Evolutionary conservation across 2,113 vertebrate genomes (phyloP).

Genomic region (Oreocharis arfaki): DNA sequence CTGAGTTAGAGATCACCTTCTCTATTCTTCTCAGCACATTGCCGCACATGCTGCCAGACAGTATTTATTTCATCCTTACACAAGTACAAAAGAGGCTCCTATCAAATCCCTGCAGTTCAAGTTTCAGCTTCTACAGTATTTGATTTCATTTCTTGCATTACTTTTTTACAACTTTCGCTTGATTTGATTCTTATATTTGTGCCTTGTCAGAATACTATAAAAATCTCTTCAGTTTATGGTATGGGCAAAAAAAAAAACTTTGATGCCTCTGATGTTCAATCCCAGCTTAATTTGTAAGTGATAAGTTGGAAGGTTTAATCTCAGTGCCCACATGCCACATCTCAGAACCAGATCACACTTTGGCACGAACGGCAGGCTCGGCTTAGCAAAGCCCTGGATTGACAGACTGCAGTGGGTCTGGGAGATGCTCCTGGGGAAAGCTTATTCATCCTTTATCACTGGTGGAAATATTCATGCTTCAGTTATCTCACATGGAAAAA

Average conservation of each 20-base stretch:
- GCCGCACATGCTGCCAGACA: background rate
- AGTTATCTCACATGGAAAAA: background rate
- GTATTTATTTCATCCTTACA: conserved; percentile 21
- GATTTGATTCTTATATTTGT: conserved; percentile 6
- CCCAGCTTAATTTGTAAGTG: conserved; percentile 11
- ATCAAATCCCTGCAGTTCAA: background rate
- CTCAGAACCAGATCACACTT: conserved; percentile 1
- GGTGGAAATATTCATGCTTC: conserved; percentile 1
- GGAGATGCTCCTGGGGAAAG: conserved; percentile 4
- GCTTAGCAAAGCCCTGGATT: background rate
- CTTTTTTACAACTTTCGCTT: background rate
- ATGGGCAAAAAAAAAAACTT: background rate
- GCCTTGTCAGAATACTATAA: background rate
- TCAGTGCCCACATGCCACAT: conserved; percentile 15
- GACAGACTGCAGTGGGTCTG: background rate
- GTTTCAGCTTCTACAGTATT: background rate
- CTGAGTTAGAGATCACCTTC: conserved; percentile 16
- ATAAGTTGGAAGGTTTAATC: conserved; percentile 1
- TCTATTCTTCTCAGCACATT: background rate
- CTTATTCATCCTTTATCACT: conserved; percentile 6
- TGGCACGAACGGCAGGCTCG: background rate
- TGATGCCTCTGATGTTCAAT: background rate
- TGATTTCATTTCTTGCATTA: background rate
- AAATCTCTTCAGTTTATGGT: background rate
- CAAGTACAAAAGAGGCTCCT: background rate